phyloP scores from a whole-genome alignment of 2,113 vertebrate species.

The Urocitellus parryii region DNA sequence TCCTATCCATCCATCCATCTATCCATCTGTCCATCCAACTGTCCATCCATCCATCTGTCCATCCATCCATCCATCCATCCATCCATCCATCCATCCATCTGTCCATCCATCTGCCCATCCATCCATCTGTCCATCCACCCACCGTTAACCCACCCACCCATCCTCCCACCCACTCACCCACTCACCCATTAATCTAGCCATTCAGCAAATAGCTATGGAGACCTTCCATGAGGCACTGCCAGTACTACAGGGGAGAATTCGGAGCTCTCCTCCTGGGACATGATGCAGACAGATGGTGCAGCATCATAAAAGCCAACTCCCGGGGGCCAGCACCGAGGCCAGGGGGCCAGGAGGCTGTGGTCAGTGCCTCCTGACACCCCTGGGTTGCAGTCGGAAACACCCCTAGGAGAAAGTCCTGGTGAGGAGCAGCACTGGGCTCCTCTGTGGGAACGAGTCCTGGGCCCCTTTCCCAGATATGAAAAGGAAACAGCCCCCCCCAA shows the following conservation, averaged over 20 bases:
- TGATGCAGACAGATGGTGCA: neutral
- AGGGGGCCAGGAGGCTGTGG: neutral
- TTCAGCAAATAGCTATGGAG: too few relatives aligned
- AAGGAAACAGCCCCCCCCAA: neutral
- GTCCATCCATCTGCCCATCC: neutral
- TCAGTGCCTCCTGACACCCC: neutral
- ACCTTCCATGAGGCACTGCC: neutral
- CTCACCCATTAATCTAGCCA: neutral
- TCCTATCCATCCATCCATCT: neutral
- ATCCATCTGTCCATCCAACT: neutral
- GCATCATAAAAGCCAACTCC: neutral
- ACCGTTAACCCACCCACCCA: too few relatives aligned
- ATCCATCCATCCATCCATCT: too few relatives aligned
- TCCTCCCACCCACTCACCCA: too few relatives aligned
- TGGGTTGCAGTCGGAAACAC: neutral
- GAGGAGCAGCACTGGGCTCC: neutral
- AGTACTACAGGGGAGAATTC: neutral
- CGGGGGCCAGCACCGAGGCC: neutral
- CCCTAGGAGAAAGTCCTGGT: accelerated
- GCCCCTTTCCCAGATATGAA: neutral
- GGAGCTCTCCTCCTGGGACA: neutral
- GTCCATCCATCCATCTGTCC: neutral
- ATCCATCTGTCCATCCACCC: neutral
- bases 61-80: too few relatives aligned
- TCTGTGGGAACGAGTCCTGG: neutral